These are phyloP conservation scores for Drosophila funebris DNA, from an alignment of 1,140 invertebrate species.

Conservation along the genomic window DNA sequence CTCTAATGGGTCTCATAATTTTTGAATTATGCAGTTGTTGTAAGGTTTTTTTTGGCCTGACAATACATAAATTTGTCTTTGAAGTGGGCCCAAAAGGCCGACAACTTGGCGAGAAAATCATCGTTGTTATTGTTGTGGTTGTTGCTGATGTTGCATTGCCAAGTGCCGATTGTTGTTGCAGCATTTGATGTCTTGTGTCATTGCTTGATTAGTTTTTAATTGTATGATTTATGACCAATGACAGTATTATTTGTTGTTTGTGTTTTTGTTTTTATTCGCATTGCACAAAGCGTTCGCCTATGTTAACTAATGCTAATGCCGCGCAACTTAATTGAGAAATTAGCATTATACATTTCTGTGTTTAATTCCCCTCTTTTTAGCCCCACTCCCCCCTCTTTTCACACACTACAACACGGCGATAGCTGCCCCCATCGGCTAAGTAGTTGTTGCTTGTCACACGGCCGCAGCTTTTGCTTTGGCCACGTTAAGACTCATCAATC, in stretches of 20 bases:
- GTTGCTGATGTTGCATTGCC: slow-evolving; percentile 51
- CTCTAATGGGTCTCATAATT: slow-evolving; percentile 72
- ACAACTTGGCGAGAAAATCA: slow-evolving; percentile 46
- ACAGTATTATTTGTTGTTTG: slow-evolving; percentile 3
- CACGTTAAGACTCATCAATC: slow-evolving; percentile 71
- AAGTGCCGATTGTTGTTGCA: slow-evolving; percentile 42
- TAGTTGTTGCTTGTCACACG: slow-evolving; percentile 52
- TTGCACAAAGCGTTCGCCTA: slow-evolving; percentile 67
- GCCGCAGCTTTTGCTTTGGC: slow-evolving; percentile 11
- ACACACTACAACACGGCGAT: slow-evolving; percentile 13
- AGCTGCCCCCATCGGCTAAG: slow-evolving; percentile 1
- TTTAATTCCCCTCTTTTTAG: not conserved
- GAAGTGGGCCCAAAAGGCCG: slow-evolving; percentile 66
- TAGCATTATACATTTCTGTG: slow-evolving; percentile 57
- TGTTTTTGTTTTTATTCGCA: slow-evolving; percentile 33
- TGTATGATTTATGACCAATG: slow-evolving; percentile 73
- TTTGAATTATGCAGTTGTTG: slow-evolving; percentile 68
- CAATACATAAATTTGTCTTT: slow-evolving; percentile 80
- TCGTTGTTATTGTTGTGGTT: slow-evolving; percentile 35
- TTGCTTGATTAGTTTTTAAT: slow-evolving; percentile 81
- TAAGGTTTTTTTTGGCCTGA: slow-evolving; percentile 54
- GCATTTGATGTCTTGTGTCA: slow-evolving; percentile 67
- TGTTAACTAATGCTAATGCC: slow-evolving; percentile 61
- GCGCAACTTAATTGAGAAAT: slow-evolving; percentile 72
- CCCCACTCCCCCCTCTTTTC: not conserved